Conservation (phyloP, 2,797 vertebrate genomes). For the Vireo griseus region DNA sequence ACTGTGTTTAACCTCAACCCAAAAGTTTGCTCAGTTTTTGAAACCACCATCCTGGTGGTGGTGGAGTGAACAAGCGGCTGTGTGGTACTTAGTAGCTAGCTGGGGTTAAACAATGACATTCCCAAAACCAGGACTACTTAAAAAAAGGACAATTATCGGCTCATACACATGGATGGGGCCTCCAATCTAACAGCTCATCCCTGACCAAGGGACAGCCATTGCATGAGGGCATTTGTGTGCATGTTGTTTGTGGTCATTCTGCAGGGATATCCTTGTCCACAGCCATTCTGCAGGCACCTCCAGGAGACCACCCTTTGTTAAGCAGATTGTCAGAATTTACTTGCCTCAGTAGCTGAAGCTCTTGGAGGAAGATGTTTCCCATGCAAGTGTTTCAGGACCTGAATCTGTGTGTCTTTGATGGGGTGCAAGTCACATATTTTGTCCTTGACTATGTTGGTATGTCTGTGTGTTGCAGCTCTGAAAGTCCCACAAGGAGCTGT, state of each 20-base stretch:
- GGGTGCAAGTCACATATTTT: background rate
- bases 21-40: background rate
- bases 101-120: background rate
- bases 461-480: background rate
- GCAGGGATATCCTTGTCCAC: background rate
- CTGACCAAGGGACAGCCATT: accelerated
- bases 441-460: background rate
- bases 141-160: background rate
- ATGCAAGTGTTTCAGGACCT: background rate
- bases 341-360: background rate
- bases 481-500: background rate
- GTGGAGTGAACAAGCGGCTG: background rate
- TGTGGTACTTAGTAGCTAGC: no score
- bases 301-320: background rate
- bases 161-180: background rate
- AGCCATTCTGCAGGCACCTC: background rate
- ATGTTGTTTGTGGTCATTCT: background rate
- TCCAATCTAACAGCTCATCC: background rate
- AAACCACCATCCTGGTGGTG: background rate
- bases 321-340: background rate
- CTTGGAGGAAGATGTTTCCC: background rate
- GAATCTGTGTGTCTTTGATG: background rate
- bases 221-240: background rate
- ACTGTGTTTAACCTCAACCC: background rate
- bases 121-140: background rate